Conservation (phyloP, 2,113 vertebrate genomes). For the Spermophilus dauricus region DNA sequence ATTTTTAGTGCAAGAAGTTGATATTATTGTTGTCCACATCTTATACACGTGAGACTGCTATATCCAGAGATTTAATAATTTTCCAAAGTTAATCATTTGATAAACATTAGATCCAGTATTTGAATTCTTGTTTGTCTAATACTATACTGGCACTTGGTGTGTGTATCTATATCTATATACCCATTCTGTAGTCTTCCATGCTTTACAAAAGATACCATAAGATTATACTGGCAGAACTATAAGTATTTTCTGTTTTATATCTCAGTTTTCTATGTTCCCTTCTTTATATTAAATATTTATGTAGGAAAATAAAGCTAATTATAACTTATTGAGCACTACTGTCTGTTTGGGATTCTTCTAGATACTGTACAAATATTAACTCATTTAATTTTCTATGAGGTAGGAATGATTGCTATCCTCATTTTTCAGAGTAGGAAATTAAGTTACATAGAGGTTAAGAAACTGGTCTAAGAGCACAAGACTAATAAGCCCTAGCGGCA, state of each 20-base stretch:
- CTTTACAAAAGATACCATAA: neutral
- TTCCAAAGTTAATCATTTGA: neutral
- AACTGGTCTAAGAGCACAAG: neutral
- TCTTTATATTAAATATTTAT: slow-evolving; percentile 38
- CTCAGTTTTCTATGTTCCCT: neutral
- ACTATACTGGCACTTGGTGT: neutral
- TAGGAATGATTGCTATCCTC: neutral
- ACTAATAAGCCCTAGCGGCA: neutral
- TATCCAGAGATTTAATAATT: neutral
- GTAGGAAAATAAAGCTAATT: slow-evolving; percentile 22
- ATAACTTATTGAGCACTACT: neutral
- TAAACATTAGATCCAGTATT: neutral
- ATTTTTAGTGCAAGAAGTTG: neutral
- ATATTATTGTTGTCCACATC: neutral
- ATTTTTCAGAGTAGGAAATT: slow-evolving; percentile 29
- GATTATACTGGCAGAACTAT: neutral
- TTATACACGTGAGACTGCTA: neutral
- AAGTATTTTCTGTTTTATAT: neutral
- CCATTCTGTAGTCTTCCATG: neutral
- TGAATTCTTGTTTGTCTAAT: neutral
- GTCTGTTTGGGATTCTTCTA: neutral
- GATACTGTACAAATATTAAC: neutral
- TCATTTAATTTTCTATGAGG: neutral
- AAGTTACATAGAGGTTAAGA: neutral
- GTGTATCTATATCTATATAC: no score